Conservation (phyloP, 2,888 invertebrate genomes). For the Amphipyra tragopoginis region DNA sequence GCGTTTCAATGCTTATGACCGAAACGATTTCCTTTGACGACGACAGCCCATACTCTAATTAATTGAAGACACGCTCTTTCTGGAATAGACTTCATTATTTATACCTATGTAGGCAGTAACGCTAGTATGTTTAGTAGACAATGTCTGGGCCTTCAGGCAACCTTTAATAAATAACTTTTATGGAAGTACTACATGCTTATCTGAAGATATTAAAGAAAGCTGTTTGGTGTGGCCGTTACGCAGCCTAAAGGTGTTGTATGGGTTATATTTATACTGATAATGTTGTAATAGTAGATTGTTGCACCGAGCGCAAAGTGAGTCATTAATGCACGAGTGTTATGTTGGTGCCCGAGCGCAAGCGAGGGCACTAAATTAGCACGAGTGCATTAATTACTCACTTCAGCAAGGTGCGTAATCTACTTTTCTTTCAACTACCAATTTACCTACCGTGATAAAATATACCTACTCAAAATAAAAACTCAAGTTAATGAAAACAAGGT, state of each 20-base stretch:
- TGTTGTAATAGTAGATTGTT: background rate
- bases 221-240: conserved; percentile 9
- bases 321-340: too few species aligned
- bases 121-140: conserved; percentile 3
- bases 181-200: conserved; percentile 34
- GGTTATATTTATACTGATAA: background rate
- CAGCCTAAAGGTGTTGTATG: background rate
- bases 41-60: conserved; percentile 43
- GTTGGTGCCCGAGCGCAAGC: too few species aligned
- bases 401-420: too few species aligned
- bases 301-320: too few species aligned
- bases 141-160: background rate
- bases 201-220: conserved; percentile 31
- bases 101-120: background rate
- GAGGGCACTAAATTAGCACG: too few species aligned
- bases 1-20: conserved; percentile 67
- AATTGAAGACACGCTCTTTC: conserved; percentile 32
- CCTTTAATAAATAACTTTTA: conserved; percentile 41
- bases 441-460: too few species aligned
- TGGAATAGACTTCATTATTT: conserved; percentile 18
- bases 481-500: too few species aligned
- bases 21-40: conserved; percentile 61
- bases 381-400: too few species aligned
- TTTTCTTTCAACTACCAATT: too few species aligned
- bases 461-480: too few species aligned